phyloP scores from a whole-genome alignment of 1,140 invertebrate genomes.

The Uloborus diversus region DNA sequence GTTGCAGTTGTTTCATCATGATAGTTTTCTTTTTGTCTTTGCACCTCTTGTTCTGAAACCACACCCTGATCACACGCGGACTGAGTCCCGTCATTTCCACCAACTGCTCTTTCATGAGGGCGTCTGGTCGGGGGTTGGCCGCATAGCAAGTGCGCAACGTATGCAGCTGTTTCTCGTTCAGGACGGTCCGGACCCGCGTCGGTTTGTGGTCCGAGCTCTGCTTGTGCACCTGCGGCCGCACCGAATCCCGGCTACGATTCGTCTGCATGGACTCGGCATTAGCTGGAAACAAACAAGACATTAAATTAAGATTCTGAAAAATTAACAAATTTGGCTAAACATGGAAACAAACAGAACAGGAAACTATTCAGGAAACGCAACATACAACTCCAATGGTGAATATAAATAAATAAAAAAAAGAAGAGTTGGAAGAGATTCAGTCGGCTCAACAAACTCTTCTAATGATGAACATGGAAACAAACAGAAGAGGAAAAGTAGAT shows the following conservation, averaged over 20 bases:
- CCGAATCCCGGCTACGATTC: conserved; percentile 53
- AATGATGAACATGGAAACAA: no score
- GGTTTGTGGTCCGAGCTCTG: conserved; percentile 76
- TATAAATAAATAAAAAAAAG: no score
- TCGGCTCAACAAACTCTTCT: no score
- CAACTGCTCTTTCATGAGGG: conserved; percentile 98
- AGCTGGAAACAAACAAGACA: conserved; percentile 45
- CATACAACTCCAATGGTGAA: no score
- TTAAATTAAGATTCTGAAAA: background rate
- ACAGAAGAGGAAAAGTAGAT: no score
- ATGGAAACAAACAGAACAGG: no score
- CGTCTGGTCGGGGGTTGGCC: conserved; percentile 96
- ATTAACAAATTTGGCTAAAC: background rate
- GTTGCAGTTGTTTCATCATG: conserved; percentile 95
- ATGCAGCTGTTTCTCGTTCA: conserved; percentile 98
- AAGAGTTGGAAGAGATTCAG: no score
- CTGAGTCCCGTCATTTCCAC: conserved; percentile 98
- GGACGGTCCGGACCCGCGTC: conserved; percentile 94
- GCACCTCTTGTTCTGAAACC: conserved; percentile 99
- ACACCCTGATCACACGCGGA: conserved; percentile 94
- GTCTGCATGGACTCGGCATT: conserved; percentile 59
- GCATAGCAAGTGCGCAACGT: conserved; percentile 93
- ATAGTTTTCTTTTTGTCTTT: conserved; percentile 99
- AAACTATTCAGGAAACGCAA: no score
- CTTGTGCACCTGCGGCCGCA: conserved; percentile 59